A percentile compares a stretch with the other conserved stretches of the same genome.
These are phyloP conservation scores for Hoplostethus mediterraneus DNA, from an alignment of 2,797 vertebrate genomes.

Conservation along the genomic window DNA sequence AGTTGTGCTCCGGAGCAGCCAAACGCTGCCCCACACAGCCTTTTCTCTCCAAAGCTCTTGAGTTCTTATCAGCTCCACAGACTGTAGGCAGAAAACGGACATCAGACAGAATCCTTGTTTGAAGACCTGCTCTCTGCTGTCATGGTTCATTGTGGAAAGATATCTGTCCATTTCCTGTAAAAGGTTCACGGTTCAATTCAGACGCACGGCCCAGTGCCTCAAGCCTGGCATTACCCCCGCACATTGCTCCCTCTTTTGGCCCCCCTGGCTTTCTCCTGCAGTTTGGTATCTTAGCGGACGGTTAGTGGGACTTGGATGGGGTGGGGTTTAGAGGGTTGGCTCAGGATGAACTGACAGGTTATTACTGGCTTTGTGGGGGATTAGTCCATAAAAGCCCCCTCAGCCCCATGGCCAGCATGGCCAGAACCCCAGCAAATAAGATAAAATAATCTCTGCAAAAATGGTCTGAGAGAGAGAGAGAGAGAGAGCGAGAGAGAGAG, in stretches of 20 bases:
- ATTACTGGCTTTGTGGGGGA: slow-evolving; percentile 87
- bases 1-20: not conserved
- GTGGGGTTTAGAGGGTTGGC: slow-evolving; percentile 66
- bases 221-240: slow-evolving; percentile 62
- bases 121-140: slow-evolving; percentile 62
- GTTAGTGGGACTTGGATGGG: slow-evolving; percentile 57
- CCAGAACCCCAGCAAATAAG: slow-evolving; percentile 80
- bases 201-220: slow-evolving; percentile 47
- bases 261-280: slow-evolving; percentile 58
- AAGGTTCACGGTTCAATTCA: slow-evolving; percentile 61
- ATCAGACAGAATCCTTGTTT: slow-evolving; percentile 60
- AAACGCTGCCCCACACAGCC: slow-evolving; percentile 7
- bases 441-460: slow-evolving; percentile 85
- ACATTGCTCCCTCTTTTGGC: slow-evolving; percentile 54
- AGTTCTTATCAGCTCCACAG: slow-evolving; percentile 63
- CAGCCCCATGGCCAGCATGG: slow-evolving; percentile 75
- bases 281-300: slow-evolving; percentile 75
- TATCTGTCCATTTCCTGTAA: slow-evolving; percentile 65
- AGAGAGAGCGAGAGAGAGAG: slow-evolving; percentile 17
- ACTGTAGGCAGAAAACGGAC: slow-evolving; percentile 45
- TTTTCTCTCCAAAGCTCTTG: slow-evolving; percentile 27
- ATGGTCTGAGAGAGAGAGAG: slow-evolving; percentile 64
- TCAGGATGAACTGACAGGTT: slow-evolving; percentile 87
- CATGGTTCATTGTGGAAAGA: slow-evolving; percentile 66
- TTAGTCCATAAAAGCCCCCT: slow-evolving; percentile 86